These are phyloP conservation scores for Drosophila tripunctata DNA, from an alignment of 2,888 invertebrate genomes.

Conservation along the genomic window DNA sequence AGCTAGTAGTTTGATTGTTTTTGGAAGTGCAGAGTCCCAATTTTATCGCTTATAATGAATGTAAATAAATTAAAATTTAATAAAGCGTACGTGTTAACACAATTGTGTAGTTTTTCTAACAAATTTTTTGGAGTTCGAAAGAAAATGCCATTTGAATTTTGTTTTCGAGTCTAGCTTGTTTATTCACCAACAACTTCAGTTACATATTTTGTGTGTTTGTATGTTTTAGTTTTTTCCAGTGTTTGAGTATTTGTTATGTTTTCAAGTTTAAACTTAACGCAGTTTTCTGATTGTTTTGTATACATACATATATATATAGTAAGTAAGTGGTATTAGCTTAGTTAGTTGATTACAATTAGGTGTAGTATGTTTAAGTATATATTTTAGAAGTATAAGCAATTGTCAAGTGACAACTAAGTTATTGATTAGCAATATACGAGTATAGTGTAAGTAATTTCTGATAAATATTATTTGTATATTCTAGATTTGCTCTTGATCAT, in stretches of 20 bases:
- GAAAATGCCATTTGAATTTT: conserved; percentile 5
- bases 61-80: conserved; percentile 22
- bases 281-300: conserved; percentile 35
- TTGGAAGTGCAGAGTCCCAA: conserved; percentile 1
- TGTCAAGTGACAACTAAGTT: no score
- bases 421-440: conserved; percentile 6
- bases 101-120: not conserved
- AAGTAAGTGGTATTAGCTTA: conserved; percentile 28
- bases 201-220: conserved; percentile 63
- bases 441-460: conserved; percentile 3
- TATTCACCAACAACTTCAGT: conserved; percentile 78
- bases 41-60: not conserved
- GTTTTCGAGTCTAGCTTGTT: conserved; percentile 67
- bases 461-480: conserved; percentile 6
- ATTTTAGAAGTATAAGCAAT: conserved; percentile 13
- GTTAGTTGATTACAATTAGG: conserved; percentile 23
- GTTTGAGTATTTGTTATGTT: conserved; percentile 30
- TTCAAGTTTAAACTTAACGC: conserved; percentile 51
- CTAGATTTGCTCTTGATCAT: not conserved
- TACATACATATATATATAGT: conserved; percentile 21
- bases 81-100: conserved; percentile 16
- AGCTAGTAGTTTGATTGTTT: conserved; percentile 4
- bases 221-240: conserved; percentile 40
- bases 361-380: no score
- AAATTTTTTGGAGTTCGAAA: not conserved